These are phyloP conservation scores for Botia almorhae DNA, from an alignment of 2,797 vertebrate genomes.

Conservation along the genomic window DNA sequence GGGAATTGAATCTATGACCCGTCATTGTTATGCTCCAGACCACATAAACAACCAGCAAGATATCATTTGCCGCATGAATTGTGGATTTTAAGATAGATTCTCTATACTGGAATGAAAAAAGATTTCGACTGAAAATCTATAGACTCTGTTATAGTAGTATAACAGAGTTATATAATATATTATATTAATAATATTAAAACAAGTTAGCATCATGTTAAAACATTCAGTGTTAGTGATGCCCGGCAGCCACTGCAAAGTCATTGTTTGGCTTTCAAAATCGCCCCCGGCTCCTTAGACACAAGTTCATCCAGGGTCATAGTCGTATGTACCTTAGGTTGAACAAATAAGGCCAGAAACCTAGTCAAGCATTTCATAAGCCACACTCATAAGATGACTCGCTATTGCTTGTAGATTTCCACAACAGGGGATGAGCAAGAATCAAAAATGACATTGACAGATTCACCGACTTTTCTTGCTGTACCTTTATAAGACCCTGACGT, in stretches of 20 bases:
- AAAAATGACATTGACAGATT: slow-evolving; percentile 7
- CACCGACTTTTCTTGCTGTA: slow-evolving; percentile 3
- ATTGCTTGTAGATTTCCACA: neutral
- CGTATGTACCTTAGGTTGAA: neutral
- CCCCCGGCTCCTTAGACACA: neutral
- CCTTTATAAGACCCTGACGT: slow-evolving; percentile 18
- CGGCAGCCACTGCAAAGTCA: neutral
- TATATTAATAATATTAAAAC: too few relatives aligned
- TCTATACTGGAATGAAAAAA: neutral
- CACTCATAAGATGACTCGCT: slow-evolving; percentile 6
- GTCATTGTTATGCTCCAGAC: neutral
- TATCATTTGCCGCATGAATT: neutral
- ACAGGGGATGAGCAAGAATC: neutral
- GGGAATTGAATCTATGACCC: neutral
- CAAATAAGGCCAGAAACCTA: slow-evolving; percentile 19
- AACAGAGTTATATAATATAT: too few relatives aligned
- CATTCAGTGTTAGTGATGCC: neutral
- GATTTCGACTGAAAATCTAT: neutral
- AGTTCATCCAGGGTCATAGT: neutral
- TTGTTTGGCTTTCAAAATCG: slow-evolving; percentile 10
- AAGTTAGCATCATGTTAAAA: neutral
- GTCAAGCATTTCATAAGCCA: neutral
- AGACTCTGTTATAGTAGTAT: neutral
- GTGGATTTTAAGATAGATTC: neutral
- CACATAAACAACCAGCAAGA: too few relatives aligned